A percentile compares a stretch with the other conserved stretches of the same genome.
These are phyloP conservation scores for Drosophila melanosoma DNA, from an alignment of 2,888 invertebrate species.

Conservation along the genomic window DNA sequence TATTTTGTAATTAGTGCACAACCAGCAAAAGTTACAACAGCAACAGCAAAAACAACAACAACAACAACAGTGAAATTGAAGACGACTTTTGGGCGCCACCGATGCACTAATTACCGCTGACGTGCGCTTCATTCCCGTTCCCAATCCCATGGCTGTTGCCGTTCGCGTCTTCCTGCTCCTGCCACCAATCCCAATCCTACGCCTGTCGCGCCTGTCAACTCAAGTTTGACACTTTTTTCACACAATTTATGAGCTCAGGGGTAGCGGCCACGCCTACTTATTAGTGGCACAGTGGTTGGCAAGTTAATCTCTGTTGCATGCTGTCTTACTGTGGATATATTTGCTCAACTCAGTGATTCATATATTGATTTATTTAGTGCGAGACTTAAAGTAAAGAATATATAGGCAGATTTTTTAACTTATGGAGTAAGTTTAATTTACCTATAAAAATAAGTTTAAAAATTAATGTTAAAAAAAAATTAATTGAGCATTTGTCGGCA, in stretches of 20 bases:
- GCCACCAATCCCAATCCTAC: conserved; percentile 1
- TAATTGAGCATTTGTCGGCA: not conserved
- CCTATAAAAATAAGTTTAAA: no score
- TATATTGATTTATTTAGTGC: not conserved
- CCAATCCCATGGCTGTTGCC: not conserved
- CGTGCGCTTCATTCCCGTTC: conserved; percentile 32
- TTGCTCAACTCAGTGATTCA: no score
- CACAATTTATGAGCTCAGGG: conserved; percentile 70
- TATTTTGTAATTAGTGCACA: conserved; percentile 77
- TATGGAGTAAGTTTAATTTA: no score
- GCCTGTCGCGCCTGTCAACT: conserved; percentile 66
- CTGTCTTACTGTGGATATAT: not conserved
- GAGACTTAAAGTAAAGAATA: not conserved
- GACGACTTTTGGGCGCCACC: conserved; percentile 68
- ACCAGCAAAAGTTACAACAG: conserved; percentile 41
- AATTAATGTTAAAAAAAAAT: not conserved
- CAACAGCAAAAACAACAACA: conserved; percentile 32
- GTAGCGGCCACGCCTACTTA: conserved; percentile 18
- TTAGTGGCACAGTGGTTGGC: conserved; percentile 42
- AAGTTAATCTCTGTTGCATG: not conserved
- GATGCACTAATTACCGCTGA: conserved; percentile 77
- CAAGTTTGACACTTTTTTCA: conserved; percentile 78
- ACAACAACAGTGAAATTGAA: conserved; percentile 65
- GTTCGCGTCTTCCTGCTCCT: not conserved
- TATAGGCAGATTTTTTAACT: no score